phyloP scores from a whole-genome alignment of 2,888 invertebrate species.

The Oscheius myriophilus region DNA sequence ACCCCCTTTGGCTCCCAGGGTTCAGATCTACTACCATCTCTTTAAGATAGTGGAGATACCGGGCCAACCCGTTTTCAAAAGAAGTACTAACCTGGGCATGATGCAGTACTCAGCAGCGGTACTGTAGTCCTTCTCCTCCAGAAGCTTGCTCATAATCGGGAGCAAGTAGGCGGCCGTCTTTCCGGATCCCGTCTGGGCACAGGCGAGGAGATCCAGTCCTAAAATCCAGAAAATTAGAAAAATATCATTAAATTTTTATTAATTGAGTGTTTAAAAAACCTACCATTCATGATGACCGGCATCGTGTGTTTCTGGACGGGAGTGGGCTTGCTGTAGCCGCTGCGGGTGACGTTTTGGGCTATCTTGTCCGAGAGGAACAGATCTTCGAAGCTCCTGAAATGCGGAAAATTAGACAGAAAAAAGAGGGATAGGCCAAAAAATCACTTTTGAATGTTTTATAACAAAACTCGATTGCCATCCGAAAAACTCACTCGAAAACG shows the following conservation, averaged over 20 bases:
- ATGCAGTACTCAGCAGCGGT: conserved; percentile 34
- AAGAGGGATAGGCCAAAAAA: too few relatives aligned
- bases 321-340: conserved; percentile 85
- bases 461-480: conserved; percentile 79
- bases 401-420: conserved; percentile 78
- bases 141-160: conserved; percentile 67
- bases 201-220: conserved; percentile 91
- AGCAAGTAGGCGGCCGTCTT: conserved; percentile 73
- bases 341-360: conserved; percentile 76
- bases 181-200: too few relatives aligned
- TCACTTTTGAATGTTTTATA: too few relatives aligned
- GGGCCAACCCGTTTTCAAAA: too few relatives aligned
- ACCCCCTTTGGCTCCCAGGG: too few relatives aligned
- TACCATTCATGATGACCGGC: conserved; percentile 79
- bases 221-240: conserved; percentile 52
- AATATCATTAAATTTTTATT: too few relatives aligned
- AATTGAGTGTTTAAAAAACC: too few relatives aligned
- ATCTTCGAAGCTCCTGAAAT: conserved; percentile 24
- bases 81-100: conserved; percentile 29
- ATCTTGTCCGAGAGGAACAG: background rate
- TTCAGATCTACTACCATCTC: too few relatives aligned
- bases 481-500: conserved; percentile 80
- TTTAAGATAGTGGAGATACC: too few relatives aligned
- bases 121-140: conserved; percentile 43
- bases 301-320: conserved; percentile 92